Evolutionary conservation across 35 echinoderm and acorn worm genomes (phyloP), one percentile per base, ranked within the genome.

Genomic region (Hemicentrotus pulcherrimus): DNA sequence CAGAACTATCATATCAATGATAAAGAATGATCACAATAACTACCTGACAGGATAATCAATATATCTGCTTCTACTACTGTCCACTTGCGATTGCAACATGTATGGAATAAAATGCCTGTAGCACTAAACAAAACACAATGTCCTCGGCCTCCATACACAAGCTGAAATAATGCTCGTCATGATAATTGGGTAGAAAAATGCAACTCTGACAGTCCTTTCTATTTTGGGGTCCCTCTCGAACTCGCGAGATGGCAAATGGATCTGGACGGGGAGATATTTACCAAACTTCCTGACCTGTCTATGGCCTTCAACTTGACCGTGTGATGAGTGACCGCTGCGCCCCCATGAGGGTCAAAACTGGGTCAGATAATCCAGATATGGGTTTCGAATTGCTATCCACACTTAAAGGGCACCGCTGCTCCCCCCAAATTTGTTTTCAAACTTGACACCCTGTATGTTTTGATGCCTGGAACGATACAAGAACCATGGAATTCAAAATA

Each of bases 251-350:
- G 65, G 65, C 24, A 78, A 78, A 78, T 78, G 24, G 28, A 24
- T n/a, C 65, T 78, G 65, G 65, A 90, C 12, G 46, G 7, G n/a
- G n/a, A 47, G 32, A 33, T 90, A 33, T 90, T 90, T 32, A 45
- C 46, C 88, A 33, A 33, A 90, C 46, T 90, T 90, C 88, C 88
- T 90, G 88, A 90, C 88, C 88, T 9, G 46, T 90, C 32, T 90
- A 30, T 90, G 88, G 88, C 88, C 88, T 90, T 90, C 46, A 90
- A 90, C 88, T 90, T 90, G 88, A 90, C 88, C 88, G 32, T 33
- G 32, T 90, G 88, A 22, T 90, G 88, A 90, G 88, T 45, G 88
- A 90, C 88, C 88, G 33, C 88, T 78, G 65, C 88, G 14, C 46
- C 88, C 88, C 88, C 32, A 11, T 18, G 88, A 47, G 88, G 88